Conservation (phyloP, 2,888 invertebrate species). For the Branchipolynoe longqiensis region DNA sequence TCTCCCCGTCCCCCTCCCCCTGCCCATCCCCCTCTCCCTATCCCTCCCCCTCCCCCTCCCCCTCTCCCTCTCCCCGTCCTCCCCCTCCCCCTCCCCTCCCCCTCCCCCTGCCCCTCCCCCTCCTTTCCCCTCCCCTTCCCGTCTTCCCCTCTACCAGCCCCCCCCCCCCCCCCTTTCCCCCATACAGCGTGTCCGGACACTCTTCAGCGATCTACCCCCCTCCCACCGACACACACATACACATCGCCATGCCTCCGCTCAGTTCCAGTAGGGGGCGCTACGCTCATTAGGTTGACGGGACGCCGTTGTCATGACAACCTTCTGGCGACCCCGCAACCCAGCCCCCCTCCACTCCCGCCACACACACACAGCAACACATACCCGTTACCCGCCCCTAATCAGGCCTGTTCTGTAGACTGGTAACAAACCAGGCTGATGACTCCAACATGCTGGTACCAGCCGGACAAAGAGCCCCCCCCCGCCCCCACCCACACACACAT, state of each 20-base stretch:
- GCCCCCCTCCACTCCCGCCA: no score
- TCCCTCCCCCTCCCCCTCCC: background rate
- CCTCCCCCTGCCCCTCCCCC: no score
- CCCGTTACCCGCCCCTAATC: no score
- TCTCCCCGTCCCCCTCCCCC: background rate
- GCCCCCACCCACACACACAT: background rate
- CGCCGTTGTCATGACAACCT: constrained; percentile 44
- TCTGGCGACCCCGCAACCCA: constrained; percentile 14
- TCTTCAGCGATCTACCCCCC: background rate
- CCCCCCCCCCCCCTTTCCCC: background rate
- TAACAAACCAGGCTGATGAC: constrained; percentile 42
- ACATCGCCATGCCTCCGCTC: background rate
- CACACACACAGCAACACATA: no score
- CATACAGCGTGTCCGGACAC: background rate
- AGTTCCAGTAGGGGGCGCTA: background rate
- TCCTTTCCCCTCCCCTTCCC: background rate
- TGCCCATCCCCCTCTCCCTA: background rate
- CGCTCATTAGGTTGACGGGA: constrained; percentile 31
- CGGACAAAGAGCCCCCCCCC: constrained; percentile 3
- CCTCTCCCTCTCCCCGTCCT: background rate
- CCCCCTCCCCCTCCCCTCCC: background rate
- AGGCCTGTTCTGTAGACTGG: constrained; percentile 46
- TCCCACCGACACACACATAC: background rate
- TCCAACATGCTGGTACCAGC: constrained; percentile 21
- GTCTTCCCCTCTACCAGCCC: background rate